Conservation (phyloP, 2,797 vertebrate genomes). For the Gastrophryne carolinensis region DNA sequence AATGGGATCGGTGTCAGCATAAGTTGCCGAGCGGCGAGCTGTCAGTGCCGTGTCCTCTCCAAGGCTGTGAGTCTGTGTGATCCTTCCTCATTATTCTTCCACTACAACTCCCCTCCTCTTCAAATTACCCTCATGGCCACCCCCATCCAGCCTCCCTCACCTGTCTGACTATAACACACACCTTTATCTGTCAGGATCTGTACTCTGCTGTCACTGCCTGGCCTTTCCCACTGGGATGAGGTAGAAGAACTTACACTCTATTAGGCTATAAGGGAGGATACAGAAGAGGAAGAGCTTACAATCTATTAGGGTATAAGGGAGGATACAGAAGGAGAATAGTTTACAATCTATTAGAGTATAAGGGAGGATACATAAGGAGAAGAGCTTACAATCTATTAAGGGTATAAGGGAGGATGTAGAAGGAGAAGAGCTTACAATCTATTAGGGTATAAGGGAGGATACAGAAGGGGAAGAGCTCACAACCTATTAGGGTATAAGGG, state of each 20-base stretch:
- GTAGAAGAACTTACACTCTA: too few relatives aligned
- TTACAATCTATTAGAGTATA: too few relatives aligned
- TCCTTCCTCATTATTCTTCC: conserved; percentile 28
- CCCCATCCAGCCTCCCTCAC: conserved; percentile 22
- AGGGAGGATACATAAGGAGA: too few relatives aligned
- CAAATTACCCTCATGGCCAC: conserved; percentile 39
- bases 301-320: too few relatives aligned
- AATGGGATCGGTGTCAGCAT: neutral
- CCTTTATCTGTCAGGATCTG: neutral
- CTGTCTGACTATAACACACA: neutral
- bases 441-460: too few relatives aligned
- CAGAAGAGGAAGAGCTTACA: neutral
- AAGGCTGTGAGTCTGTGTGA: neutral
- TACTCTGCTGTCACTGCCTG: neutral
- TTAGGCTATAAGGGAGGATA: neutral
- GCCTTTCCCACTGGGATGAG: neutral
- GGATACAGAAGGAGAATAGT: too few relatives aligned
- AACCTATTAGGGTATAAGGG: too few relatives aligned
- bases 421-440: too few relatives aligned
- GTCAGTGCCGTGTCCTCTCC: conserved; percentile 28
- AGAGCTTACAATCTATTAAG: too few relatives aligned
- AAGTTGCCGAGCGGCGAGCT: neutral
- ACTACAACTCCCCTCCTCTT: conserved; percentile 38
- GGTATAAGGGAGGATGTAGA: too few relatives aligned
- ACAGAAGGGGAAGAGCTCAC: too few relatives aligned